A percentile compares a stretch with the other conserved stretches of the same genome.
Evolutionary conservation across 2,888 invertebrate species (phyloP).

Genomic region (Phyto melanocephala): DNA sequence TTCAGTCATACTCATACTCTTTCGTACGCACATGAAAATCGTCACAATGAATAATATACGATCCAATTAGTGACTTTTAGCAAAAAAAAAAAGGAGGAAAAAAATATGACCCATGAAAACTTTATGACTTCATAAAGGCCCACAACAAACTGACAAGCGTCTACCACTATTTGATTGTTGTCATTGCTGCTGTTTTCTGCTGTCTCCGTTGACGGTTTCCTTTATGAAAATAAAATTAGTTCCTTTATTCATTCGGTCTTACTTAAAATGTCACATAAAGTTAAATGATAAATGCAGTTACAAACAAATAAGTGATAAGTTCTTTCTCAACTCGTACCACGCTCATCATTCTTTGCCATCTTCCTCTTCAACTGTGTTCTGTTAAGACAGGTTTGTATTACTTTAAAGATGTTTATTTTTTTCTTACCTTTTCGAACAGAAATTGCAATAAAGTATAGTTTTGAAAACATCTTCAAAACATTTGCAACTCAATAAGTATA

Average conservation of each 20-base stretch:
- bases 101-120: constrained; percentile 71
- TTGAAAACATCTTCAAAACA: constrained; percentile 2
- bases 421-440: not conserved
- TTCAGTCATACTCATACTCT: constrained; percentile 29
- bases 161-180: constrained; percentile 17
- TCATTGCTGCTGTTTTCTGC: constrained; percentile 1
- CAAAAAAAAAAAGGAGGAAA: constrained; percentile 49
- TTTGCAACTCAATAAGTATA: not conserved
- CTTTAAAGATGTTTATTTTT: not conserved
- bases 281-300: constrained; percentile 76
- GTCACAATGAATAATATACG: constrained; percentile 67
- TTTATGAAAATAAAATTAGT: constrained; percentile 54
- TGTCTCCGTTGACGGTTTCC: constrained; percentile 50
- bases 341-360: not conserved
- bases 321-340: constrained; percentile 41
- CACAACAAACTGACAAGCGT: constrained; percentile 43
- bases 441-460: constrained; percentile 26
- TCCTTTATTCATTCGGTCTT: constrained; percentile 47
- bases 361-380: not conserved
- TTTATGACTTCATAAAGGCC: constrained; percentile 63
- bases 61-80: constrained; percentile 72
- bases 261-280: constrained; percentile 74
- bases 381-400: constrained; percentile 11
- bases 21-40: constrained; percentile 30
- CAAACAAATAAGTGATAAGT: constrained; percentile 75